Evolutionary conservation across 2,888 invertebrate genomes (phyloP), one percentile per base, ranked within the genome.

Genomic region (Tiliacea citrago): DNA sequence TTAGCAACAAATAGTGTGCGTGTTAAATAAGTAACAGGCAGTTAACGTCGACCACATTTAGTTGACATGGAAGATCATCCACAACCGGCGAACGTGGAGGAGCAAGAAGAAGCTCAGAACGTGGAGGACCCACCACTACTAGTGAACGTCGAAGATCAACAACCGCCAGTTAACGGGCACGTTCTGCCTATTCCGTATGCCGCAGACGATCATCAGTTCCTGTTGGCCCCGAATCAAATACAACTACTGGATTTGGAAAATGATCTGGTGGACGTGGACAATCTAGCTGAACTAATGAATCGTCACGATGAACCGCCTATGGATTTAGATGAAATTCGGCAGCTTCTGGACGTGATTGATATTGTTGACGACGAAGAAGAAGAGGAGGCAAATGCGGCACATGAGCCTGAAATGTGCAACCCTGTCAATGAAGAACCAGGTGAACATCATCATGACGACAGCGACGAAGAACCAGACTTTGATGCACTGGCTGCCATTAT

Each of bases 21-120:
- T 45, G 29, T 73, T 39, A 6, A 49, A n/a, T 74, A 21, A 58
- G 24, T 24, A n/a, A 73, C 58, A 21, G 24, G 16, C 12, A 51
- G 24, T 61, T 49, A 53, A 72, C n/a, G n/a, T 39, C 49, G 39
- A 24, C 47, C 3, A 47, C 7, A 60, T 18, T n/a, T 7, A 24
- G 5, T 53, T n/a, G 21, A 61, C 0, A 81, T 81, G 76, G 75
- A 49, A 42, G 42, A 79, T 7, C 1, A 16, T 57, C 53, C n/a
- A 21, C 21, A 12, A 42, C 42, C 24, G 13, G 35, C 4, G 35
- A 51, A 51, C 24, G 29, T 35, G 16, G 51, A 8, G 10, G 53
- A 35, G 18, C 35, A 5, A 1, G 51, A 60, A 6, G 16, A 58
- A 18, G 18, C 0, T 0, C 51, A 9, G 1, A 2, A 57, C 6